Conservation (phyloP, 2,797 vertebrate genomes). For the Prunella strophiata region DNA sequence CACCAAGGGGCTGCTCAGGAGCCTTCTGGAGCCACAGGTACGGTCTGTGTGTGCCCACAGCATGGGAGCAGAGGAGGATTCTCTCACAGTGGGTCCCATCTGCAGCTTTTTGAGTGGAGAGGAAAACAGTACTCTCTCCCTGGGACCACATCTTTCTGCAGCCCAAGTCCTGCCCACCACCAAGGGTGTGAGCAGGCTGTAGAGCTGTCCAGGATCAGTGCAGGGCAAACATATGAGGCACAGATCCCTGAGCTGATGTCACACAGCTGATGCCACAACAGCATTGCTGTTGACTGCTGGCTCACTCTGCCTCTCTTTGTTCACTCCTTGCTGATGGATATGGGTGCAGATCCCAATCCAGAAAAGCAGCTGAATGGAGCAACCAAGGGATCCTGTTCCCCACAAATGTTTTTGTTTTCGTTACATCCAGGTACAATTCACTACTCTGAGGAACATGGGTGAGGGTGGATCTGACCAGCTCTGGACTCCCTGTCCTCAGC, state of each 20-base stretch:
- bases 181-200: background rate
- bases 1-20: background rate
- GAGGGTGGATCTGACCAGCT: background rate
- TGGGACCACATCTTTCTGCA: background rate
- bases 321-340: background rate
- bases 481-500: background rate
- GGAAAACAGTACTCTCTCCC: background rate
- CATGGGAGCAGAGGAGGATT: background rate
- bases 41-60: background rate
- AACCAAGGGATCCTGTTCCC: background rate
- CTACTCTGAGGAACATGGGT: background rate
- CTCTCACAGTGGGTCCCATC: background rate
- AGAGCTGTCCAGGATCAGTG: background rate
- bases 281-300: background rate
- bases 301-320: background rate
- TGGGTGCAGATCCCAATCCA: background rate
- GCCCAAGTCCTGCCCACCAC: accelerated
- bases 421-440: background rate
- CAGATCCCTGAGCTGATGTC: background rate
- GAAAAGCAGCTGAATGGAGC: background rate
- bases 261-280: background rate
- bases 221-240: background rate
- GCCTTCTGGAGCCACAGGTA: background rate
- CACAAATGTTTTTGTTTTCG: background rate
- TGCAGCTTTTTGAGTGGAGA: background rate